Evolutionary conservation across 1,140 invertebrate genomes (phyloP).

Genomic region (Bombus impatiens): DNA sequence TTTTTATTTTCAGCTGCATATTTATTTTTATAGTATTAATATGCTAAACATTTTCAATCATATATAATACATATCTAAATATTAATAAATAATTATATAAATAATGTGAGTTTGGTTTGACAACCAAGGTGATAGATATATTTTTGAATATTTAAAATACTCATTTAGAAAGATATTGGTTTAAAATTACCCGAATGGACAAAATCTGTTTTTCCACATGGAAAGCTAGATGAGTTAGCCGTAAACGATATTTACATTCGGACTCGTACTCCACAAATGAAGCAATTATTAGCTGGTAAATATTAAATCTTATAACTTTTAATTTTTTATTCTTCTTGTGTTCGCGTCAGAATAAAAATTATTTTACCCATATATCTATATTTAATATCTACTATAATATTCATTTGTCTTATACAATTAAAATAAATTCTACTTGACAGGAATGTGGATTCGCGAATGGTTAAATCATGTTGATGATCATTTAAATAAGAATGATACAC

Average conservation of each 20-base stretch:
- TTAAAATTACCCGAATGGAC: constrained; percentile 41
- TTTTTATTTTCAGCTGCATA: too few species aligned
- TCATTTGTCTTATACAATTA: background rate
- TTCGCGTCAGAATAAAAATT: too few species aligned
- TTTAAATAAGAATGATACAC: background rate
- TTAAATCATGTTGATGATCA: constrained; percentile 1
- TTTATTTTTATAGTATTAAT: too few species aligned
- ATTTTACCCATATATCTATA: too few species aligned
- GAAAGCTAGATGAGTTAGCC: constrained; percentile 12
- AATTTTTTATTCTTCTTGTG: too few species aligned
- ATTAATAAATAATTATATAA: too few species aligned
- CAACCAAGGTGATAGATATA: too few species aligned
- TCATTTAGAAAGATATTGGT: constrained; percentile 31
- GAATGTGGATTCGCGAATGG: constrained; percentile 31
- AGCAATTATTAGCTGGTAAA: constrained; percentile 34
- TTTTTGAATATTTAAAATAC: background rate
- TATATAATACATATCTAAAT: too few species aligned
- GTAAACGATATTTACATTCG: constrained; percentile 9
- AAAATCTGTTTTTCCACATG: constrained; percentile 9
- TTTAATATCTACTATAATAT: background rate
- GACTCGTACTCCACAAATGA: background rate
- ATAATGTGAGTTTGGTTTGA: too few species aligned
- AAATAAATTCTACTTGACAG: background rate
- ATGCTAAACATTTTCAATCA: too few species aligned
- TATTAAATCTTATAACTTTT: background rate